Conservation (phyloP, 2,797 vertebrate species). For the Danio albolineatus region DNA sequence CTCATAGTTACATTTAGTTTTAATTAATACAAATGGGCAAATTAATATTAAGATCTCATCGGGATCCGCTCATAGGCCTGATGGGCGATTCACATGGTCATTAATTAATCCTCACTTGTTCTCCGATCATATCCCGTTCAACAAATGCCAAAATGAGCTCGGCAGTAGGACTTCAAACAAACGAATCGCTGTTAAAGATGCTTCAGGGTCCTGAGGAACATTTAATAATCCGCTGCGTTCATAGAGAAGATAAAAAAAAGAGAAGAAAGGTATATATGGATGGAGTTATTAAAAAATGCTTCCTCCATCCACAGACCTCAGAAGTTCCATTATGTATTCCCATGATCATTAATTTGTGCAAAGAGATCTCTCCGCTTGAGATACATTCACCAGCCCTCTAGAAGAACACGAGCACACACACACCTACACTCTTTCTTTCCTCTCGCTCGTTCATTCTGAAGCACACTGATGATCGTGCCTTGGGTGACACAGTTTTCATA, state of each 20-base stretch:
- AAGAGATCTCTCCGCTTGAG: slow-evolving; percentile 80
- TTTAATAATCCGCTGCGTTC: slow-evolving; percentile 78
- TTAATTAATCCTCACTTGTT: slow-evolving; percentile 70
- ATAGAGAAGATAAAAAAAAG: slow-evolving; percentile 72
- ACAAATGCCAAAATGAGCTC: slow-evolving; percentile 61
- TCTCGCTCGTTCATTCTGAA: slow-evolving; percentile 39
- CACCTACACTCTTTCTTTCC: slow-evolving; percentile 63
- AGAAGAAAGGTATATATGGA: slow-evolving; percentile 34
- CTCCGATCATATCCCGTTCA: slow-evolving; percentile 74
- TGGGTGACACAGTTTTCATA: slow-evolving; percentile 82
- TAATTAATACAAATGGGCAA: slow-evolving; percentile 34
- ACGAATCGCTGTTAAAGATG: slow-evolving; percentile 63
- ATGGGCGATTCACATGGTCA: slow-evolving; percentile 46
- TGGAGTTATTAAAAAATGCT: slow-evolving; percentile 56
- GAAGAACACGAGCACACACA: slow-evolving; percentile 49
- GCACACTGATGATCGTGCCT: slow-evolving; percentile 72
- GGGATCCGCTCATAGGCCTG: background rate
- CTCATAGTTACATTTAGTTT: slow-evolving; percentile 12
- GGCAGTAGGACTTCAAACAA: slow-evolving; percentile 69
- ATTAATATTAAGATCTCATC: background rate
- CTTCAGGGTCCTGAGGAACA: slow-evolving; percentile 66
- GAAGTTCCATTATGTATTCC: slow-evolving; percentile 75
- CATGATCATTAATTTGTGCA: slow-evolving; percentile 84
- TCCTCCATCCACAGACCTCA: slow-evolving; percentile 67
- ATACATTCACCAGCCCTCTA: slow-evolving; percentile 77